These are phyloP conservation scores for Etheostoma spectabile DNA, from an alignment of 2,113 vertebrate genomes.

Conservation along the genomic window DNA sequence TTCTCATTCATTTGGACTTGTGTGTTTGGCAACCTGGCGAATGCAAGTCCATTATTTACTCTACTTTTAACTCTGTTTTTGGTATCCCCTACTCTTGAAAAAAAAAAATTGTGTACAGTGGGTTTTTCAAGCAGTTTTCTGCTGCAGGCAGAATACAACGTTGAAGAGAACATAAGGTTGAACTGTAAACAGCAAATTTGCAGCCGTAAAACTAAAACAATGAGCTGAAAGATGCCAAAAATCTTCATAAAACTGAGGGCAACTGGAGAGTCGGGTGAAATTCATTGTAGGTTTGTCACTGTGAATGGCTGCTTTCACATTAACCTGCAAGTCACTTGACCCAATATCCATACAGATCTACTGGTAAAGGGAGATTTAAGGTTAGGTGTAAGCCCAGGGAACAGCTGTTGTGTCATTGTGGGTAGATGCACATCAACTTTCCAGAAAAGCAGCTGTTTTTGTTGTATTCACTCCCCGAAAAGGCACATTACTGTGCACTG, in stretches of 20 bases:
- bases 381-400: neutral
- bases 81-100: too few species aligned
- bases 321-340: neutral
- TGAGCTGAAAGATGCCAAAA: neutral
- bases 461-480: neutral
- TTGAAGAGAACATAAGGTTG: neutral
- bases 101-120: too few species aligned
- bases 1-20: neutral
- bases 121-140: too few species aligned
- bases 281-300: neutral
- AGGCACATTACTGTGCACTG: neutral
- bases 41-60: neutral
- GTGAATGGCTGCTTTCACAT: neutral
- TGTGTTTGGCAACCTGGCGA: neutral
- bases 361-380: neutral
- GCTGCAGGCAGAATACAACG: too few species aligned
- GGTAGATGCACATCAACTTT: neutral
- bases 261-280: neutral
- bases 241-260: neutral
- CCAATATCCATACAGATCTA: neutral
- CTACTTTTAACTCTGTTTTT: neutral
- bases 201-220: neutral
- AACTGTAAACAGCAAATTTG: neutral
- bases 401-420: neutral
- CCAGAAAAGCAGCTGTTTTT: conserved; percentile 1